Percentiles rank a stretch among this genome's conserved stretches.
phyloP scores from a whole-genome alignment of 2,888 invertebrate species.

The Drosophila nigritarsus region DNA sequence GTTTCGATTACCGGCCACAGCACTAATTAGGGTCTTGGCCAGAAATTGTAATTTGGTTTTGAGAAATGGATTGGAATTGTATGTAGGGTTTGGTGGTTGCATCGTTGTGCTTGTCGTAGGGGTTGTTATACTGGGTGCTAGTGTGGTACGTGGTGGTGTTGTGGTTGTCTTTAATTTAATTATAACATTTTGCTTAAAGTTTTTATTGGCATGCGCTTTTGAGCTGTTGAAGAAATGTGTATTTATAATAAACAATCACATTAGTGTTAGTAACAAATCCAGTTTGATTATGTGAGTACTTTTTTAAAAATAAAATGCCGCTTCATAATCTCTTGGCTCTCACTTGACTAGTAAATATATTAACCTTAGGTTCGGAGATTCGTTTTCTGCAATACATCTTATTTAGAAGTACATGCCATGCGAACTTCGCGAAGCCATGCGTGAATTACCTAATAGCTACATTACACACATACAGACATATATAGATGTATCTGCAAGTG shows the following conservation, averaged over 20 bases:
- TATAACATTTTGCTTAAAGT: conserved; percentile 69
- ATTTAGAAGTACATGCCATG: conserved; percentile 46
- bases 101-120: conserved; percentile 33
- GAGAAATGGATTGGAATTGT: conserved; percentile 71
- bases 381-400: conserved; percentile 11
- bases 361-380: conserved; percentile 10
- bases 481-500: conserved; percentile 2
- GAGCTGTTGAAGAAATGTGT: conserved; percentile 84
- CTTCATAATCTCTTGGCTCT: conserved; percentile 25
- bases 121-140: conserved; percentile 56
- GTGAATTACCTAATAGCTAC: conserved; percentile 12
- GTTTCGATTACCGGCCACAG: conserved; percentile 49
- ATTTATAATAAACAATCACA: conserved; percentile 71
- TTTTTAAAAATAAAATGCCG: conserved; percentile 5
- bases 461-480: conserved; percentile 8
- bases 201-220: conserved; percentile 82
- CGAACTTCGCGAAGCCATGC: conserved; percentile 39
- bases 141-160: conserved; percentile 50
- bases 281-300: conserved; percentile 21
- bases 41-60: conserved; percentile 61
- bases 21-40: conserved; percentile 60
- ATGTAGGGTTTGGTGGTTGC: conserved; percentile 33
- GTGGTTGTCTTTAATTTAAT: conserved; percentile 66
- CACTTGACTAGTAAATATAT: conserved; percentile 10
- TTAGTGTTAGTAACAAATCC: conserved; percentile 75